A percentile compares a stretch with the other conserved stretches of the same genome.
phyloP scores from a whole-genome alignment of 2,797 vertebrate species.

The Brotula barbata region DNA sequence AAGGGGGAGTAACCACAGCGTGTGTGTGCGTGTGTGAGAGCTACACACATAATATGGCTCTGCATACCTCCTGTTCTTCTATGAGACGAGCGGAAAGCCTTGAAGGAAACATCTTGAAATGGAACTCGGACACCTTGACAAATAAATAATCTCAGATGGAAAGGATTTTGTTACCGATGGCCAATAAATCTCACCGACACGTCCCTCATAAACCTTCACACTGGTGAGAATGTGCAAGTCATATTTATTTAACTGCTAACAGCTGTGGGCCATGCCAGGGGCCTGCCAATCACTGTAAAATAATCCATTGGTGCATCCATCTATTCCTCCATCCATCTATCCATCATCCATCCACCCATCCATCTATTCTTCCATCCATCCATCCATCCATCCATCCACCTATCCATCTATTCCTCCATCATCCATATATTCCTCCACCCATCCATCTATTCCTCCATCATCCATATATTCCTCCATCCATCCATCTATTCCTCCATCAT shows the following conservation, averaged over 20 bases:
- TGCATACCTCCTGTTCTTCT: not conserved
- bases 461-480: too few species aligned
- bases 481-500: too few species aligned
- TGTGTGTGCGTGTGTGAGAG: not conserved
- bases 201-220: not conserved
- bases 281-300: not conserved
- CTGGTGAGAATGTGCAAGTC: not conserved
- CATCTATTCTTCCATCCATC: too few species aligned
- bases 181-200: not conserved
- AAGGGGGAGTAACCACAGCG: slow-evolving; percentile 24
- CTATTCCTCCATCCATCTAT: too few species aligned
- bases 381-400: too few species aligned
- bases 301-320: too few species aligned
- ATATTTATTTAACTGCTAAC: not conserved
- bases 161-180: not conserved
- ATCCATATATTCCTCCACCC: too few species aligned
- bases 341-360: too few species aligned
- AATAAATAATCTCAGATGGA: not conserved
- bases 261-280: not conserved
- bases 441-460: too few species aligned
- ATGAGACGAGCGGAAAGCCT: not conserved
- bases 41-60: not conserved
- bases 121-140: not conserved
- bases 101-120: not conserved
- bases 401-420: too few species aligned